phyloP scores from a whole-genome alignment of 2,888 invertebrate species.

The Buathra laborator region DNA sequence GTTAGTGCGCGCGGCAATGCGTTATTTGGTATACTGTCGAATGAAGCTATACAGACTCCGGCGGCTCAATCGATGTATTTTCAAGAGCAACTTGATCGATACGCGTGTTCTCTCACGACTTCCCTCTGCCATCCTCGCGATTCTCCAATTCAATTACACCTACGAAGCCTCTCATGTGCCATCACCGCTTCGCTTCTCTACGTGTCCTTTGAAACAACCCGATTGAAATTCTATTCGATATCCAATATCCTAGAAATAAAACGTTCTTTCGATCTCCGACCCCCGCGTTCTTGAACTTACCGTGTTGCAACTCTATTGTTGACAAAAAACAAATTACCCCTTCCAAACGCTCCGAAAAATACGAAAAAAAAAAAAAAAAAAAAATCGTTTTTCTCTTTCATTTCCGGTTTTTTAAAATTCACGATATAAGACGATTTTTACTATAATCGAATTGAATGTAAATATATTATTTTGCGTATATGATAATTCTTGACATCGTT shows the following conservation, averaged over 20 bases:
- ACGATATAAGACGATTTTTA: too few species aligned
- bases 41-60: background rate
- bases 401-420: too few species aligned
- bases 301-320: background rate
- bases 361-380: background rate
- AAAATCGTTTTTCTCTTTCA: background rate
- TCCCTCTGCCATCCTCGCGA: constrained; percentile 12
- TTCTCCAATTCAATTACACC: constrained; percentile 27
- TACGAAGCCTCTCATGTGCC: constrained; percentile 4
- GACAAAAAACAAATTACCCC: background rate
- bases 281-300: background rate
- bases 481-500: too few species aligned
- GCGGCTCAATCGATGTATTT: constrained; percentile 4
- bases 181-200: background rate
- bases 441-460: too few species aligned
- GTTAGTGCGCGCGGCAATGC: too few species aligned
- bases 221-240: constrained; percentile 7
- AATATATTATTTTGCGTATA: too few species aligned
- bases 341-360: too few species aligned
- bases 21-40: too few species aligned
- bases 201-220: background rate
- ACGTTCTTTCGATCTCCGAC: background rate
- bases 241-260: background rate
- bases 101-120: background rate
- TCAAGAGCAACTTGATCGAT: constrained; percentile 48